A percentile compares a stretch with the other conserved stretches of the same genome.
Evolutionary conservation across 2,113 vertebrate genomes (phyloP).

Genomic region (Todiramphus saurophagus): DNA sequence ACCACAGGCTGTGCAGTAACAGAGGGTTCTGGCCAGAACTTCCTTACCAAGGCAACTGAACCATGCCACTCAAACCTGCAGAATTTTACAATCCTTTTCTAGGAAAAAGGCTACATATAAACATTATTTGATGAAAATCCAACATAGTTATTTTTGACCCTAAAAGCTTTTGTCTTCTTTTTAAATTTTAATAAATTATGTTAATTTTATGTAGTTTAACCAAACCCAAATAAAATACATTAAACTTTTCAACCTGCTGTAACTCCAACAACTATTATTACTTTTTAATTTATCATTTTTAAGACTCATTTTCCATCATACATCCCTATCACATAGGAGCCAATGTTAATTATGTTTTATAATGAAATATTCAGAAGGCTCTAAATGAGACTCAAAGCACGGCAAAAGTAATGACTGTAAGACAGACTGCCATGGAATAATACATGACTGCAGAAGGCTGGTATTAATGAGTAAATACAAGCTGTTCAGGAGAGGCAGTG

Average conservation of each 20-base stretch:
- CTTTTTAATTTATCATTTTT: neutral
- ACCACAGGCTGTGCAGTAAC: neutral
- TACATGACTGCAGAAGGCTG: neutral
- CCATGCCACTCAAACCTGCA: neutral
- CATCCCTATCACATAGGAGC: neutral
- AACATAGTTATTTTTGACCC: neutral
- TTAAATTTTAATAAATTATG: neutral
- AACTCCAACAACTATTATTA: neutral
- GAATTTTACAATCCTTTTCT: neutral
- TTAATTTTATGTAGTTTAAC: neutral
- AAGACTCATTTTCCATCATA: neutral
- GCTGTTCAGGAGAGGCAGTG: neutral
- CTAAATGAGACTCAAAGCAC: neutral
- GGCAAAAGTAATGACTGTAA: neutral
- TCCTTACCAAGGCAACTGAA: neutral
- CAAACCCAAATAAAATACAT: neutral
- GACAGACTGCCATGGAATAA: neutral
- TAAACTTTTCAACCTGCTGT: neutral
- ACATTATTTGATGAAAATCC: neutral
- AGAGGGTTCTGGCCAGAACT: neutral
- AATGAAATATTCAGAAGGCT: neutral
- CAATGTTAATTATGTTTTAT: neutral
- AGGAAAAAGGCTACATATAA: neutral
- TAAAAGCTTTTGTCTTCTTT: neutral
- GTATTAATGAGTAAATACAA: conserved; percentile 30